Evolutionary conservation across 2,888 invertebrate species (phyloP).

Genomic region (Ethmia dodecea): DNA sequence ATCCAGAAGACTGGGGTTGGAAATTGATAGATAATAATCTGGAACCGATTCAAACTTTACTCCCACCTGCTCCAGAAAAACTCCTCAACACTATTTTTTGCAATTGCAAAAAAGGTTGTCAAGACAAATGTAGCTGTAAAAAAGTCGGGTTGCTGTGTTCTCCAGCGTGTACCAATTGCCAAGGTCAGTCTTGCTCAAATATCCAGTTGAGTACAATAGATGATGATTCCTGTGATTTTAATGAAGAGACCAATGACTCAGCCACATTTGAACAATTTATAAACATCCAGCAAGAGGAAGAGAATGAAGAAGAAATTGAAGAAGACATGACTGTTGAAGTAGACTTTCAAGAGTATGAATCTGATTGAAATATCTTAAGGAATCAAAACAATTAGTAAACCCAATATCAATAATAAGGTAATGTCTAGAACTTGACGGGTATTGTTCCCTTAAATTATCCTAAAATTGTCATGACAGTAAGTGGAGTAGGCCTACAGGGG

Average conservation of each 20-base stretch:
- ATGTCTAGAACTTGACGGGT: no score
- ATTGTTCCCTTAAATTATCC: no score
- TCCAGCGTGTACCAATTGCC: constrained; percentile 24
- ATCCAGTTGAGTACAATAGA: constrained; percentile 19
- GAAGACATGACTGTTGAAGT: constrained; percentile 16
- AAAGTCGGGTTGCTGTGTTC: constrained; percentile 26
- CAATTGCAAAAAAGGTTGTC: constrained; percentile 24
- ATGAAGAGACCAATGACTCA: constrained; percentile 3
- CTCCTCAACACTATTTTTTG: constrained; percentile 24
- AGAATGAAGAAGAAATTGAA: constrained; percentile 14
- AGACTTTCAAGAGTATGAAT: constrained; percentile 12
- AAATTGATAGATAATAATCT: no score
- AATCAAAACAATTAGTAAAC: constrained; percentile 12
- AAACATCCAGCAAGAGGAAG: constrained; percentile 10
- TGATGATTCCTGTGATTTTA: constrained; percentile 14
- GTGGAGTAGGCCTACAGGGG: no score
- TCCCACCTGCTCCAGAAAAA: constrained; percentile 19
- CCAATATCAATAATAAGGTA: constrained; percentile 14
- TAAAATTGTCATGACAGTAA: no score
- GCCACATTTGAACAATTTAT: constrained; percentile 12
- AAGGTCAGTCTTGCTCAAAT: constrained; percentile 20
- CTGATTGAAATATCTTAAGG: constrained; percentile 6
- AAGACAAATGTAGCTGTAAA: constrained; percentile 25
- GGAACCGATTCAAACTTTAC: no score
- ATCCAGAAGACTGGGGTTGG: no score